Conservation (phyloP, 2,113 vertebrate genomes). For the Casuarius casuarius region DNA sequence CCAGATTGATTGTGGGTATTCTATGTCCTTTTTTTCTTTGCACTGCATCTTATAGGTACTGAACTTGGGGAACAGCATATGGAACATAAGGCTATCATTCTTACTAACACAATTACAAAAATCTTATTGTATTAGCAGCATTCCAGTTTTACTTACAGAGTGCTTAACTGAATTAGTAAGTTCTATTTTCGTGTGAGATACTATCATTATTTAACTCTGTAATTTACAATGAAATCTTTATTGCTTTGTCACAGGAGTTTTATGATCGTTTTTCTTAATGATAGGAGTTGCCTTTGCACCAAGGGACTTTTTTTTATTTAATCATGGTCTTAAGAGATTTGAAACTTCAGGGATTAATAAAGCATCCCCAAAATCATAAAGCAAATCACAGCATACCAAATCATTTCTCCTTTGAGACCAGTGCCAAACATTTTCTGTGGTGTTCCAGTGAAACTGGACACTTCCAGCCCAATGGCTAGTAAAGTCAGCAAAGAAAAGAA, state of each 20-base stretch:
- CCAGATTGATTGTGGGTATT: not conserved
- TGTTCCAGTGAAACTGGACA: constrained; percentile 62
- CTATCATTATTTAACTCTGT: constrained; percentile 8
- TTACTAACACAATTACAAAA: constrained; percentile 51
- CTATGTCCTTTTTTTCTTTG: not conserved
- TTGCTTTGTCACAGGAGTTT: constrained; percentile 16
- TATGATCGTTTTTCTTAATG: not conserved
- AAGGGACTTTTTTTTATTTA: constrained; percentile 1
- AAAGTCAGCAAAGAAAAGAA: constrained; percentile 62
- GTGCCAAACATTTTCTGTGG: constrained; percentile 45
- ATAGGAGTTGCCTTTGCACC: not conserved
- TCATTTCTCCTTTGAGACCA: constrained; percentile 48
- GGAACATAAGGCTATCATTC: constrained; percentile 37
- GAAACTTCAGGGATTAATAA: constrained; percentile 57
- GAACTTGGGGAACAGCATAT: not conserved
- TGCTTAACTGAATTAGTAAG: constrained; percentile 22
- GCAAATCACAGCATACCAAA: constrained; percentile 53
- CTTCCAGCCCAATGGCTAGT: constrained; percentile 56
- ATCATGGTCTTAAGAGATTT: constrained; percentile 61
- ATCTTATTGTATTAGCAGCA: constrained; percentile 21
- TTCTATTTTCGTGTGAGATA: constrained; percentile 5
- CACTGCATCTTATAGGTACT: not conserved
- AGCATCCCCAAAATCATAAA: constrained; percentile 54
- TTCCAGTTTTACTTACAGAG: constrained; percentile 41
- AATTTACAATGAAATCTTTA: constrained; percentile 42